A percentile compares a stretch with the other conserved stretches of the same genome.
phyloP scores from a whole-genome alignment of 1,140 invertebrate genomes.

The Drosophila gunungcola region DNA sequence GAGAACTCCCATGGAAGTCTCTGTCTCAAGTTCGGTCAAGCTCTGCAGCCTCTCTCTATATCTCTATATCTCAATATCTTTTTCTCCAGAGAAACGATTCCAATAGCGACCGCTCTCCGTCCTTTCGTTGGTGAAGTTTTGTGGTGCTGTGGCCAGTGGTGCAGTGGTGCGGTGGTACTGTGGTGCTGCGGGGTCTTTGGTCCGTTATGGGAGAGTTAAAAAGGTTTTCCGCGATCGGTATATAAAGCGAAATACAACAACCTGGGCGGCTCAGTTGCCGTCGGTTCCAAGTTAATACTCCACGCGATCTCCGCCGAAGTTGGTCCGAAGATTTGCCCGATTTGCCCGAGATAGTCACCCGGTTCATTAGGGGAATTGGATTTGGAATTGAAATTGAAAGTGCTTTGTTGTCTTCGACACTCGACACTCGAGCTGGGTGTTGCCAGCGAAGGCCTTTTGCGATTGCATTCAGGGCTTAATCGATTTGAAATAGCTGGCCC shows the following conservation, averaged over 20 bases:
- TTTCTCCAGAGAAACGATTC: conserved; percentile 17
- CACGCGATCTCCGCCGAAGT: conserved; percentile 52
- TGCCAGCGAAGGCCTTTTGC: conserved; percentile 77
- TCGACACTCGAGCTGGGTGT: conserved; percentile 64
- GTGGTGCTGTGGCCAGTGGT: conserved; percentile 24
- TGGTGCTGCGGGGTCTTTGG: conserved; percentile 24
- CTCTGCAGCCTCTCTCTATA: conserved; percentile 20
- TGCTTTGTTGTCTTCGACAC: conserved; percentile 62
- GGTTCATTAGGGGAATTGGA: conserved; percentile 71
- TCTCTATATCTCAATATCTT: conserved; percentile 6
- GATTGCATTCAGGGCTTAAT: conserved; percentile 71
- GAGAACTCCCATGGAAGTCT: conserved; percentile 34
- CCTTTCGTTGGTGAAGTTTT: conserved; percentile 78
- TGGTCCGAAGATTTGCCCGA: conserved; percentile 21
- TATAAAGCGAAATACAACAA: conserved; percentile 81
- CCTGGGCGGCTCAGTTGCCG: conserved; percentile 78
- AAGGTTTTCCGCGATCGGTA: conserved; percentile 74
- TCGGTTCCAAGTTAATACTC: conserved; percentile 70
- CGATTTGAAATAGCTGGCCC: conserved; percentile 65
- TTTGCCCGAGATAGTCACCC: conserved; percentile 23
- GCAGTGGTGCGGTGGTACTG: conserved; percentile 1
- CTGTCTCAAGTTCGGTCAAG: conserved; percentile 27
- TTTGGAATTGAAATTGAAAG: conserved; percentile 64
- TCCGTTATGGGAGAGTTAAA: conserved; percentile 58
- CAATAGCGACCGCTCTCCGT: conserved; percentile 43